A percentile compares a stretch with the other conserved stretches of the same genome.
Evolutionary conservation across 1,140 invertebrate genomes (phyloP).

Genomic region (Elymnias hypermnestra): DNA sequence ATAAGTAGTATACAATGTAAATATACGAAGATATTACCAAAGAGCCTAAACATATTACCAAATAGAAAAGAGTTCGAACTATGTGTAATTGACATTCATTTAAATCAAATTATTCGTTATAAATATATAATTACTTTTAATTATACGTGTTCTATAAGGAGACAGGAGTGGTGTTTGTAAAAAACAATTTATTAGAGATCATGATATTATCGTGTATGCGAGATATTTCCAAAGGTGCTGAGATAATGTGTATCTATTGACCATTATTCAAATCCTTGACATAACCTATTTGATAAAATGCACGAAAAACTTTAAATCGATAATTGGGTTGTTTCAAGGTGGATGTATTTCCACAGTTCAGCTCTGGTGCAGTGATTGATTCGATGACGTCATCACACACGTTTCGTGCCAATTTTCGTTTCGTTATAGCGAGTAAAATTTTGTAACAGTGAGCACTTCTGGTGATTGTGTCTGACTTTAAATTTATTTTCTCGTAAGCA

Average conservation of each 20-base stretch:
- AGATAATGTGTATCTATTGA: neutral
- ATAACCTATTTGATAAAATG: neutral
- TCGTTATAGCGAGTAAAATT: slow-evolving; percentile 12
- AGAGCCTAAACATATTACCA: no score
- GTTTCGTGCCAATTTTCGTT: slow-evolving; percentile 18
- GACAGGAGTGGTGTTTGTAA: no score
- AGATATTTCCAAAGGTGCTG: neutral
- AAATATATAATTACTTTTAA: no score
- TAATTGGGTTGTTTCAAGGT: slow-evolving; percentile 15
- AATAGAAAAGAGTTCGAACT: no score
- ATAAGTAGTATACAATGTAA: no score
- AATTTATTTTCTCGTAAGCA: slow-evolving; percentile 10
- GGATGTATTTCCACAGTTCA: slow-evolving; percentile 15
- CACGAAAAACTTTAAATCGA: slow-evolving; percentile 15
- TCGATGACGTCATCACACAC: slow-evolving; percentile 17
- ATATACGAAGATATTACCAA: no score
- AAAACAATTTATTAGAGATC: neutral
- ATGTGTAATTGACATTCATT: no score
- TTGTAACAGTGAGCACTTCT: slow-evolving; percentile 14
- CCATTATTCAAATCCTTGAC: neutral
- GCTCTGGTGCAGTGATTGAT: slow-evolving; percentile 20
- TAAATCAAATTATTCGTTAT: no score
- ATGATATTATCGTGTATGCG: neutral
- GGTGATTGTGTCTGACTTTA: slow-evolving; percentile 6
- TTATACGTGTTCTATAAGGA: no score